Evolutionary conservation across 2,888 invertebrate species (phyloP).

Genomic region (Tetrapedia diversipes): DNA sequence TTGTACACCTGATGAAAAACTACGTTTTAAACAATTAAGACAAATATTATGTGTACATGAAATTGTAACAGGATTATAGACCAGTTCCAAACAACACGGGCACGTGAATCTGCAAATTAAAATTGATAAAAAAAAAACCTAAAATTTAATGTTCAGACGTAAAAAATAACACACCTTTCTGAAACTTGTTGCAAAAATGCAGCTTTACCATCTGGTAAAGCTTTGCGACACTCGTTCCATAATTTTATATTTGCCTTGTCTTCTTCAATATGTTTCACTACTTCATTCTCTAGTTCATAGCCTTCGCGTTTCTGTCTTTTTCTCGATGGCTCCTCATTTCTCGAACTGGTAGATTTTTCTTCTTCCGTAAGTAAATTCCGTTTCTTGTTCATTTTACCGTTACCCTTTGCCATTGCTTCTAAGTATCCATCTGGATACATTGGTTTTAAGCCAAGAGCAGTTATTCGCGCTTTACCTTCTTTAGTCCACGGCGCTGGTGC

Average conservation of each 20-base stretch:
- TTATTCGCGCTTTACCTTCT: constrained; percentile 85
- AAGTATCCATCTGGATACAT: constrained; percentile 87
- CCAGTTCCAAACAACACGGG: constrained; percentile 91
- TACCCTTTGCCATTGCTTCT: constrained; percentile 69
- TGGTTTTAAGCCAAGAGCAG: constrained; percentile 69
- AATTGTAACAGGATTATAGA: constrained; percentile 88
- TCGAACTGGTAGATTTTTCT: constrained; percentile 70
- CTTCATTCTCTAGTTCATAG: constrained; percentile 81
- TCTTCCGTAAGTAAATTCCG: constrained; percentile 56
- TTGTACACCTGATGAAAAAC: constrained; percentile 86
- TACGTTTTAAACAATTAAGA: constrained; percentile 87
- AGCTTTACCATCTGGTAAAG: constrained; percentile 83
- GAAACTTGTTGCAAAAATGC: constrained; percentile 70
- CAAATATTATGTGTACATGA: constrained; percentile 91
- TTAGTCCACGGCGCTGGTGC: constrained; percentile 91
- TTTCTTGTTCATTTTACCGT: constrained; percentile 63
- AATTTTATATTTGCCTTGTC: constrained; percentile 87
- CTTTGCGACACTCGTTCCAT: constrained; percentile 87
- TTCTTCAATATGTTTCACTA: constrained; percentile 83
- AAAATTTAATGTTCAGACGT: neutral
- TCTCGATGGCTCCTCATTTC: constrained; percentile 71
- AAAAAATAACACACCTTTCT: constrained; percentile 69
- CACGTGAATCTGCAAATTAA: constrained; percentile 86
- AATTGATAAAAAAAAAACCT: constrained; percentile 6
- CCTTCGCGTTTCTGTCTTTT: constrained; percentile 80